phyloP scores from a whole-genome alignment of 2,888 invertebrate genomes.

The Steromphala cineraria region DNA sequence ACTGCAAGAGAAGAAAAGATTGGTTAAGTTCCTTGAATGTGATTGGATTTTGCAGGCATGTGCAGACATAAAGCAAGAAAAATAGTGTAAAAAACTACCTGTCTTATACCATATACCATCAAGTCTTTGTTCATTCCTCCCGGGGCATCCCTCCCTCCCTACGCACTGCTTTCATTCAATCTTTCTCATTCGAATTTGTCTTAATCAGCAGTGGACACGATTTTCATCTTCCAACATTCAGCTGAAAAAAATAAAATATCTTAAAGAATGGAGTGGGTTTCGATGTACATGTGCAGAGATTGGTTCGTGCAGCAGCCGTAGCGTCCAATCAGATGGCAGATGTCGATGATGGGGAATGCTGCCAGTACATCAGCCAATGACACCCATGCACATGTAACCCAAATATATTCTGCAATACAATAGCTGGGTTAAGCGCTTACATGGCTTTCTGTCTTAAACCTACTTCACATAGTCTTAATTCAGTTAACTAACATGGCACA shows the following conservation, averaged over 20 bases:
- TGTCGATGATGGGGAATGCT: not conserved
- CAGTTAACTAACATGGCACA: too few species aligned
- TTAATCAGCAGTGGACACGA: constrained; percentile 4
- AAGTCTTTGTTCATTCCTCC: not conserved
- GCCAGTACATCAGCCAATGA: not conserved
- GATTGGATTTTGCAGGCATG: not conserved
- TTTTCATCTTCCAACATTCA: constrained; percentile 3
- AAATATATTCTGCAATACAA: too few species aligned
- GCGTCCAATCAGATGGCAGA: not conserved
- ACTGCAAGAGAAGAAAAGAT: constrained; percentile 70
- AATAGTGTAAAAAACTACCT: not conserved
- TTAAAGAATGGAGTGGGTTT: not conserved
- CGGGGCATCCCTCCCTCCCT: not conserved
- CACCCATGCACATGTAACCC: not conserved
- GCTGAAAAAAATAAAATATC: constrained; percentile 8
- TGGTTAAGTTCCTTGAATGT: not conserved
- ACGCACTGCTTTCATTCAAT: constrained; percentile 4
- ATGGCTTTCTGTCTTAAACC: too few species aligned
- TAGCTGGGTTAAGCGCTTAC: too few species aligned
- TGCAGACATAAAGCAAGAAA: not conserved
- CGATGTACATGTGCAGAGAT: not conserved
- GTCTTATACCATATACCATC: not conserved
- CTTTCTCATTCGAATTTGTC: constrained; percentile 6
- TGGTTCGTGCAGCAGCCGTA: not conserved
- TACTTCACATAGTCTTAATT: too few species aligned